Evolutionary conservation across 30 jellyfish, hydroid and myxozoan genomes (phyloP), one percentile per base, ranked within the genome.

Genomic region (Pseudorhiza aurosa): DNA sequence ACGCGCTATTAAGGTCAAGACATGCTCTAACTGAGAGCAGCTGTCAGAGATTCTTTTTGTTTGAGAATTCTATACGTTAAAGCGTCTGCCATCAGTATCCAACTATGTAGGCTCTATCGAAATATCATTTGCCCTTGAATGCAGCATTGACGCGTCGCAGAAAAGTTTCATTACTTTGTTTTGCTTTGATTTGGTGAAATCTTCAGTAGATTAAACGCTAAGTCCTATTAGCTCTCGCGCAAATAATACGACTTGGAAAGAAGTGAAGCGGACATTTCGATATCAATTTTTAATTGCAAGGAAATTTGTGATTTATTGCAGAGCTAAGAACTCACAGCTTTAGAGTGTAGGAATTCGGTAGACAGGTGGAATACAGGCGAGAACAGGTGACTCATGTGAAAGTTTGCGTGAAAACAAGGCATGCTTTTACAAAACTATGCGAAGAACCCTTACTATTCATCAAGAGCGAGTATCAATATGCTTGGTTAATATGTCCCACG

Each of bases 231-330:
- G 44, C 53, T 57, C 17, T 21, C 40, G 64, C 44, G 18, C 75
- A 28, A 50, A 55, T 72, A 51, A 51, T 72, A 30, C n/a, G 75
- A 53, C 76, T 72, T 44, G 63, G 39, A 24, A 32, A 2, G 75
- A 21, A 57, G 64, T 26, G 72, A 72, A 72, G 39, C 60, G 86
- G 37, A 53, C 67, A 72, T 33, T 49, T 72, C 42, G 73, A 43
- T 72, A 83, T 83, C 87, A 83, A 83, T 83, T 69, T 83, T 83
- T 83, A 83, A 83, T 83, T 36, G 82, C 83, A 26, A 33, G 82
- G 46, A 64, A 83, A 83, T 57, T 87, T 47, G 95, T 83, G 95
- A 83, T 83, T 83, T 83, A 83, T 83, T 83, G 29, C 74, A 55
- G 22, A 36, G 42, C 75, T 49, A 72, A 50, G 65, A 53, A 33